A percentile compares a stretch with the other conserved stretches of the same genome.
Conservation (phyloP, 2,888 invertebrate species). For the Hypselothyrea guttata region DNA sequence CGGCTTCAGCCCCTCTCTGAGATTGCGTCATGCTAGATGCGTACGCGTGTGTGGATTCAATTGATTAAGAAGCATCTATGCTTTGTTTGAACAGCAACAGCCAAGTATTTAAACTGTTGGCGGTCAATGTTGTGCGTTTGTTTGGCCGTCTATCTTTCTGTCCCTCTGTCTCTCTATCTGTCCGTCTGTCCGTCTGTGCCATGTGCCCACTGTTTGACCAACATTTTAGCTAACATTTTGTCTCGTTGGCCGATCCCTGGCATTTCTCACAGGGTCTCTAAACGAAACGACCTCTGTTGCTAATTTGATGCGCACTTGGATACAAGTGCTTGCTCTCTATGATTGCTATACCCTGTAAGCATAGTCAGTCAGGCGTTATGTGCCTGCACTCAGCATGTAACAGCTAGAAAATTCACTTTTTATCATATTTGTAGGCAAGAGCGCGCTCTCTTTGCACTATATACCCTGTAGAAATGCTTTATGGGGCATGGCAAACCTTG, state of each 20-base stretch:
- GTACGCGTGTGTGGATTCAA: slow-evolving; percentile 70
- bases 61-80: slow-evolving; percentile 56
- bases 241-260: slow-evolving; percentile 31
- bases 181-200: slow-evolving; percentile 11
- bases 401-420: no score
- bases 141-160: slow-evolving; percentile 1
- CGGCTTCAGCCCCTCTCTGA: background rate
- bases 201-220: slow-evolving; percentile 55
- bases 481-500: no score
- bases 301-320: slow-evolving; percentile 18
- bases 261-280: slow-evolving; percentile 69
- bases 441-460: no score
- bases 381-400: no score
- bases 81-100: slow-evolving; percentile 28
- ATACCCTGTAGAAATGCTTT: no score
- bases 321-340: slow-evolving; percentile 15
- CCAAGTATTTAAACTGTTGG: slow-evolving; percentile 19
- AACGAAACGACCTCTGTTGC: slow-evolving; percentile 63
- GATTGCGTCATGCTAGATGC: slow-evolving; percentile 57
- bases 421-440: no score
- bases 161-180: slow-evolving; percentile 1
- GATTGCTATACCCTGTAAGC: background rate
- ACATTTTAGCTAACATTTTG: slow-evolving; percentile 50
- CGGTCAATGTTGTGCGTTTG: background rate
- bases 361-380: background rate